Percentiles rank a stretch among this genome's conserved stretches.
These are phyloP conservation scores for Sarotherodon lohbergeri DNA, from an alignment of 2,113 vertebrate species.

Conservation along the genomic window DNA sequence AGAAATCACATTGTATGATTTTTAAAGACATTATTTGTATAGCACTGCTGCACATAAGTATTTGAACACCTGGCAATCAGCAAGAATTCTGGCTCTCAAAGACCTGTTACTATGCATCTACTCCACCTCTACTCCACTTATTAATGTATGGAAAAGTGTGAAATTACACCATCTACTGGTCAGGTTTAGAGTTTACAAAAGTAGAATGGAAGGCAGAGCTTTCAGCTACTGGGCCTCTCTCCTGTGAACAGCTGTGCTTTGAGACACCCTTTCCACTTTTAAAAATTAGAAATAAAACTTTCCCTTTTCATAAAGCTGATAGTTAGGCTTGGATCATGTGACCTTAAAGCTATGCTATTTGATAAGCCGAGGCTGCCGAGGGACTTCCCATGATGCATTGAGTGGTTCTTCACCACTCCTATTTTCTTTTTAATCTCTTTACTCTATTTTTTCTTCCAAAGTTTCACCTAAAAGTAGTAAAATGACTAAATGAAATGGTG, in stretches of 20 bases:
- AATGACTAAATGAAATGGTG: neutral
- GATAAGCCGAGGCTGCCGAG: fast-evolving
- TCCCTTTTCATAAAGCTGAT: neutral
- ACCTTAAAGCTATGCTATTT: neutral
- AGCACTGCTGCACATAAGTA: neutral
- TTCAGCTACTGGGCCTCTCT: neutral
- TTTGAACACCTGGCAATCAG: neutral
- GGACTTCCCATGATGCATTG: neutral
- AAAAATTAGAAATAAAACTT: neutral
- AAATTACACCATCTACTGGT: constrained; percentile 20
- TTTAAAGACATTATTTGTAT: neutral
- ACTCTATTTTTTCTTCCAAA: neutral
- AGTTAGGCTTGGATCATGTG: neutral
- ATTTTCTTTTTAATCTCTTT: neutral
- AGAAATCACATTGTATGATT: neutral
- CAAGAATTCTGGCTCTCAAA: neutral
- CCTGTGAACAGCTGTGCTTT: neutral
- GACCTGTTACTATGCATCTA: neutral
- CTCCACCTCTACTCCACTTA: neutral
- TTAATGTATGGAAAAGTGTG: neutral
- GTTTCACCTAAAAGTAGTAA: neutral
- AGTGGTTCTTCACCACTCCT: neutral
- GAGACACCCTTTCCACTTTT: neutral
- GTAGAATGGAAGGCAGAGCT: neutral
- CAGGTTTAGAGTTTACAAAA: neutral